Evolutionary conservation across 2,797 vertebrate genomes (phyloP).

Genomic region (Chrysocyon brachyurus): DNA sequence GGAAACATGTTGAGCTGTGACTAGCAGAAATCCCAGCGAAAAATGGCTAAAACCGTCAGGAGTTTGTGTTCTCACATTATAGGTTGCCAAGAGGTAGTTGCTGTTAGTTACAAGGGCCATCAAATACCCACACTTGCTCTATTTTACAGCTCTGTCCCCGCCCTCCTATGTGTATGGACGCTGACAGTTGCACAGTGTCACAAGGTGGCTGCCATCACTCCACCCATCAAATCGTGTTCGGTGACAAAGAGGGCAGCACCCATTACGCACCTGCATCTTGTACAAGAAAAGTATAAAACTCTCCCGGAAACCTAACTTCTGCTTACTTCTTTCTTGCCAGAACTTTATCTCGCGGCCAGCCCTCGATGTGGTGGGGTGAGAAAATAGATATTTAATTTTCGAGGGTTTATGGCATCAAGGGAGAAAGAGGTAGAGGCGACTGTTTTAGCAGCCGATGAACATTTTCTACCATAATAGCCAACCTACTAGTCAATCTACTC

Average conservation of each 20-base stretch:
- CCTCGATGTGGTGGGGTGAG: not conserved
- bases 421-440: too few relatives aligned
- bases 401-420: not conserved
- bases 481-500: too few relatives aligned
- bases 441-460: too few relatives aligned
- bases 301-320: not conserved
- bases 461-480: rapidly evolving
- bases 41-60: not conserved
- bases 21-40: not conserved
- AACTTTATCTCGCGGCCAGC: too few relatives aligned
- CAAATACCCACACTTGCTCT: rapidly evolving
- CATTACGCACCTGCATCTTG: not conserved
- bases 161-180: rapidly evolving
- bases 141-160: rapidly evolving
- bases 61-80: too few relatives aligned
- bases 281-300: not conserved
- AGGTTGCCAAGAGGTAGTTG: not conserved
- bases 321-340: not conserved
- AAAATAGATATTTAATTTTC: not conserved
- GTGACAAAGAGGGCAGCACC: not conserved
- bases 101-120: rapidly evolving
- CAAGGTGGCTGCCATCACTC: not conserved
- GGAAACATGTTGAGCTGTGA: not conserved
- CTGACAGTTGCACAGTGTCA: rapidly evolving
- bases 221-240: too few relatives aligned